Conservation (phyloP, 2,797 vertebrate species). For the Uromys caudimaculatus region DNA sequence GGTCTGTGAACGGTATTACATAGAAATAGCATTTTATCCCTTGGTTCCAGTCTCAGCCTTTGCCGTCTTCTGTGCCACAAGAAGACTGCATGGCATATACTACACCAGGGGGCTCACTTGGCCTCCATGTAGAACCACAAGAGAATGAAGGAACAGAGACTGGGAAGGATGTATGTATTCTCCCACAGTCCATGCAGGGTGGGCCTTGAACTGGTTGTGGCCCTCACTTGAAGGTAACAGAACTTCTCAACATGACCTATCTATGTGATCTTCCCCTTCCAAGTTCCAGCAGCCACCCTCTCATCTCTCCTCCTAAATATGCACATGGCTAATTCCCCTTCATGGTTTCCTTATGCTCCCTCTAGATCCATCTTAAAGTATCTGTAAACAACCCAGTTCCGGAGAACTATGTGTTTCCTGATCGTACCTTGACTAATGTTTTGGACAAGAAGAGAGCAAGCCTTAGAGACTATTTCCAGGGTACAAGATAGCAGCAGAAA, state of each 20-base stretch:
- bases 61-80: background rate
- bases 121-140: background rate
- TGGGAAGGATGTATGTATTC: background rate
- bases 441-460: background rate
- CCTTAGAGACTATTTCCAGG: background rate
- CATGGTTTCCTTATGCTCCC: background rate
- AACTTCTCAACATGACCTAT: background rate
- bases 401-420: background rate
- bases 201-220: background rate
- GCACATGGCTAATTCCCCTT: background rate
- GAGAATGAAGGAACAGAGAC: background rate
- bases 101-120: background rate
- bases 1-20: background rate
- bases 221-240: background rate
- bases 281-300: background rate
- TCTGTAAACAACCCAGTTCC: background rate
- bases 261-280: background rate
- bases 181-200: background rate
- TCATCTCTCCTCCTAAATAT: background rate
- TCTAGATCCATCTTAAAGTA: background rate
- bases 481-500: background rate
- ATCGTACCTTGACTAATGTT: background rate
- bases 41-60: background rate
- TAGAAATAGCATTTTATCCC: background rate
- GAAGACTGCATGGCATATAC: background rate